phyloP scores from a whole-genome alignment of 2,888 invertebrate genomes.

The Uropetala carovei region DNA sequence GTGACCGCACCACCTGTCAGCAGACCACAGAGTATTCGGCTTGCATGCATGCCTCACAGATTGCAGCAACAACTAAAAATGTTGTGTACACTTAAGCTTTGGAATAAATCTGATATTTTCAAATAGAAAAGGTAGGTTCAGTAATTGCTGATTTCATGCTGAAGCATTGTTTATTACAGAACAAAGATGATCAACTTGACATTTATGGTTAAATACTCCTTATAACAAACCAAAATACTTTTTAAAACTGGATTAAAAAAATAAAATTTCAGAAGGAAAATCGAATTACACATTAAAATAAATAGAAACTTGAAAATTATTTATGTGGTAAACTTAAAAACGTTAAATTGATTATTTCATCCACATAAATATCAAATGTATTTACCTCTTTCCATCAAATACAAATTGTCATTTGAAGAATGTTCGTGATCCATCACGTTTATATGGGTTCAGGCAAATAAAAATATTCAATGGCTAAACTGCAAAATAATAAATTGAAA shows the following conservation, averaged over 20 bases:
- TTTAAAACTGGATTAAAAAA: background rate
- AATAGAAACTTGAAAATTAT: background rate
- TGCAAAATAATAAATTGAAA: too few relatives aligned
- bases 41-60: too few relatives aligned
- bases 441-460: background rate
- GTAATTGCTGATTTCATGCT: background rate
- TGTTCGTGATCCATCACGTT: background rate
- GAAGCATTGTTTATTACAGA: background rate
- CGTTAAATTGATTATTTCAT: background rate
- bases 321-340: background rate
- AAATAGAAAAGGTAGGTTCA: background rate
- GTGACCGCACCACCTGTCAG: too few relatives aligned
- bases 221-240: too few relatives aligned
- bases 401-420: background rate
- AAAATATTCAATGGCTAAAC: background rate
- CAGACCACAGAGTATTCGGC: too few relatives aligned
- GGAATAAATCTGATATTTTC: background rate
- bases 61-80: too few relatives aligned
- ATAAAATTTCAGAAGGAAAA: background rate
- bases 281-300: background rate
- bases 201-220: background rate
- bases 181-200: background rate
- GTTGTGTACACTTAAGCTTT: too few relatives aligned
- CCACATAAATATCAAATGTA: background rate
- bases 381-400: constrained; percentile 56